Percentiles rank a stretch among this genome's conserved stretches.
Conservation (phyloP, 2,797 vertebrate species). For the Chaetodon trifasciatus region DNA sequence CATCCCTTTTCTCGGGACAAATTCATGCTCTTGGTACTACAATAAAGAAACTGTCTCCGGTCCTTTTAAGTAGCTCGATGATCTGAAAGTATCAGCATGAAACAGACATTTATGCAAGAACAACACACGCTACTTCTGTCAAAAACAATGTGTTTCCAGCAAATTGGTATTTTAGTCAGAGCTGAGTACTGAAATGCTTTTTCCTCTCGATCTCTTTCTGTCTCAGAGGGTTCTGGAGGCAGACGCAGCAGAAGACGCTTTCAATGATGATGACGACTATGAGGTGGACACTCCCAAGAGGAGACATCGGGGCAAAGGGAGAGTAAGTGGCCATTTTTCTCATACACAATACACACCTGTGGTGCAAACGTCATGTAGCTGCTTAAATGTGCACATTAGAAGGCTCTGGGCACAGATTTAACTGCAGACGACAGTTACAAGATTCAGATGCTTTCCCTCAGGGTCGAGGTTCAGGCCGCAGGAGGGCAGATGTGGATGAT, state of each 20-base stretch:
- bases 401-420: background rate
- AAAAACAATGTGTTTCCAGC: background rate
- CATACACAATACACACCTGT: background rate
- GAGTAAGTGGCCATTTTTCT: slow-evolving; percentile 81
- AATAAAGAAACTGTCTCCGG: background rate
- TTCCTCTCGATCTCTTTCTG: background rate
- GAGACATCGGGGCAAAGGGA: slow-evolving; percentile 96
- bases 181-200: background rate
- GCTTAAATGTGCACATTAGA: slow-evolving; percentile 2
- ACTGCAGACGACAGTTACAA: background rate
- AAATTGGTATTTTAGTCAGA: slow-evolving; percentile 3
- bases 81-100: background rate
- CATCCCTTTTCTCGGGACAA: background rate
- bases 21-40: background rate
- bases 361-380: background rate
- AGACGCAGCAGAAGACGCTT: slow-evolving; percentile 96
- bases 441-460: slow-evolving; percentile 65
- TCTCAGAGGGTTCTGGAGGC: slow-evolving; percentile 96
- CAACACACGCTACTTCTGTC: background rate
- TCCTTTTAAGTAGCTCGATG: background rate
- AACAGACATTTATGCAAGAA: background rate
- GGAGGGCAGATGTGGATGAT: slow-evolving; percentile 92
- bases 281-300: slow-evolving; percentile 97
- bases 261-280: slow-evolving; percentile 94
- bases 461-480: slow-evolving; percentile 94